Percentiles rank a stretch among this genome's conserved stretches.
phyloP scores from a whole-genome alignment of 2,888 invertebrate genomes.

The Hanleya hanleyi region DNA sequence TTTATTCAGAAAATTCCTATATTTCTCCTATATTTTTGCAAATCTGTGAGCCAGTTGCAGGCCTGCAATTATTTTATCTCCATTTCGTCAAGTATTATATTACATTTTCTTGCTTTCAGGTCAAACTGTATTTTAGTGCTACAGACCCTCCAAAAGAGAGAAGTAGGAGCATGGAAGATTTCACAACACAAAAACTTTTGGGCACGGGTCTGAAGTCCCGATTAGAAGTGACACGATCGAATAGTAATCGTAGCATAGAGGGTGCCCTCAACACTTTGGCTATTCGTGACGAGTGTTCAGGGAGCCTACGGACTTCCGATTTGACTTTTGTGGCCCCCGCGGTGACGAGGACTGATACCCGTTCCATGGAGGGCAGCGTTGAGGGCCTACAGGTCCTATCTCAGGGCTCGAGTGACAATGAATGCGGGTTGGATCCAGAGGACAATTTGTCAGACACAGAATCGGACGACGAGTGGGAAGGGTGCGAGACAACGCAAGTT shows the following conservation, averaged over 20 bases:
- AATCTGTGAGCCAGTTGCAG: too few species aligned
- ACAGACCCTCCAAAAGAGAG: conserved; percentile 31
- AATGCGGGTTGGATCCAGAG: conserved; percentile 31
- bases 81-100: too few species aligned
- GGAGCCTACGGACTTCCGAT: background rate
- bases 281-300: background rate
- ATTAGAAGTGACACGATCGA: background rate
- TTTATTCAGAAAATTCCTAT: too few species aligned
- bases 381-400: conserved; percentile 40
- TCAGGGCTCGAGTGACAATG: conserved; percentile 46
- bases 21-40: too few species aligned
- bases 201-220: background rate
- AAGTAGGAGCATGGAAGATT: conserved; percentile 48
- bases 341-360: conserved; percentile 31
- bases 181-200: conserved; percentile 21
- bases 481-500: conserved; percentile 61
- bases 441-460: conserved; percentile 64
- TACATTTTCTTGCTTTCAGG: too few species aligned
- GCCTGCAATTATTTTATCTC: too few species aligned
- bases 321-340: background rate
- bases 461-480: conserved; percentile 65
- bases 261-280: background rate
- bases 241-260: conserved; percentile 10
- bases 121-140: conserved; percentile 46
- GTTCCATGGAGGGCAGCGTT: conserved; percentile 39